Evolutionary conservation across 2,888 invertebrate species (phyloP), one percentile per base, ranked within the genome.

Genomic region (Drosophila recens): DNA sequence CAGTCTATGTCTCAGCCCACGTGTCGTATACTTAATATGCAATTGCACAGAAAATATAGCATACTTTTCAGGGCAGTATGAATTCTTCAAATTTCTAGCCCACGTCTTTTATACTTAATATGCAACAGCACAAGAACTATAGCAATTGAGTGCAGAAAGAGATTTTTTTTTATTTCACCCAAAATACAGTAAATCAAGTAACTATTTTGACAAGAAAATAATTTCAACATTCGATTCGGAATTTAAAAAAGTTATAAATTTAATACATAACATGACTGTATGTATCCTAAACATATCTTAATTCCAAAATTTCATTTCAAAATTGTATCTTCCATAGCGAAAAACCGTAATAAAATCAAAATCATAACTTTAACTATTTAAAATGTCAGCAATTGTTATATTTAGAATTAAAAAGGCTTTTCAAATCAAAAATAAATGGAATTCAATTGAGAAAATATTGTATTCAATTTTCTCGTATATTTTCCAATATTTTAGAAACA

Each of bases 1-100:
- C 61, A 48, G 15, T 36, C 23, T 36, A 15, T 52, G 30, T 20
- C 43, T 43, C 20, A 11, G 45, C 0, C 36, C 36, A 45, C 42
- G 6, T 8, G 5, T 33, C 45, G 36, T 52, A 36, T 62, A 27
- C 52, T 51, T 61, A 51, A 51, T 59, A 10, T 49, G 59, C 10
- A 1, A 27, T 20, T n/a, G 33, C 20, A 17, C n/a, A 17, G 33
- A 42, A 59, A 59, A 11, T 36, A 23, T 61, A 51, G 59, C 65
- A 51, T 58, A 59, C 65, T 30, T 64, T 42, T 17, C 2, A 15
- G 43, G 3, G 34, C 17, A 59, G 9, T 11, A 9, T 38, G 5
- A 13, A 33, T 3, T 43, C 10, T 0, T 11, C 27, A 54, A 34
- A 20, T 36, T 30, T 51, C 38, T 15, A 11, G 36, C 1, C 27